Base-by-base conservation (phyloP, 2,888 invertebrate genomes). In the Caenorhabditis macrosperma region DNA sequence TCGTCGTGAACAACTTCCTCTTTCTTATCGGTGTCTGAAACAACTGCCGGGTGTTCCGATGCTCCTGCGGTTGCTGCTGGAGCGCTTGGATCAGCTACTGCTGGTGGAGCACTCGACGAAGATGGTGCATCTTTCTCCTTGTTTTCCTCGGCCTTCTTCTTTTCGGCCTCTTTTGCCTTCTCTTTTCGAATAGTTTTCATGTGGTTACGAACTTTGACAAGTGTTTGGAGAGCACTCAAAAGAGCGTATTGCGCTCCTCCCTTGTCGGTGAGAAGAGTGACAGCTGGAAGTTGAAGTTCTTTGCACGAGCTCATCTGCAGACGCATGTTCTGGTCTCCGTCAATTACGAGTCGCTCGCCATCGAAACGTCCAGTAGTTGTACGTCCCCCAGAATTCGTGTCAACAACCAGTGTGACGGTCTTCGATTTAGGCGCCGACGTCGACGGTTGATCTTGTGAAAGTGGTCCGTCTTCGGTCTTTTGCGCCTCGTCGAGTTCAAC, bases 231-330 rank as follows among this genome's bases (percentile, higher is more conserved):
- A 55, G 95, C 94, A 78, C 95, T 93, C 84, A 95, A 92, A 91
- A 95, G 94, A 92, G 95, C 95, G 72, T 95, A 94, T 92, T 95
- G 95, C 91, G 94, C 94, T 67, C 95, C 95, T 44, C 94, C 61
- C 91, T 95, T 95, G 78, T 94, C 94, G 57, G 95, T 95, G 50
- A 95, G 92, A 61, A 94, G 94, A 76, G 94, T 93, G 94, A 95
- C 95, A 4, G 95, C 94, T 3, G 95, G 94, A 84, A 95, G 91
- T 90, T 95, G 95, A 52, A 95, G 92, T 91, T 95, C 95, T 87
- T 94, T 94, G 48, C 94, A 94, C 0, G 88, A 83, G 48, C 81
- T 83, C 50, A 94, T 76, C 55, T 74, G 69, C 10, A 77, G 63
- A 1, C 76, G 30, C 64, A 52, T 77, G 57, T 77, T 81, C 30